These are phyloP conservation scores for Spodoptera littoralis DNA, from an alignment of 2,888 invertebrate species.

Conservation along the genomic window DNA sequence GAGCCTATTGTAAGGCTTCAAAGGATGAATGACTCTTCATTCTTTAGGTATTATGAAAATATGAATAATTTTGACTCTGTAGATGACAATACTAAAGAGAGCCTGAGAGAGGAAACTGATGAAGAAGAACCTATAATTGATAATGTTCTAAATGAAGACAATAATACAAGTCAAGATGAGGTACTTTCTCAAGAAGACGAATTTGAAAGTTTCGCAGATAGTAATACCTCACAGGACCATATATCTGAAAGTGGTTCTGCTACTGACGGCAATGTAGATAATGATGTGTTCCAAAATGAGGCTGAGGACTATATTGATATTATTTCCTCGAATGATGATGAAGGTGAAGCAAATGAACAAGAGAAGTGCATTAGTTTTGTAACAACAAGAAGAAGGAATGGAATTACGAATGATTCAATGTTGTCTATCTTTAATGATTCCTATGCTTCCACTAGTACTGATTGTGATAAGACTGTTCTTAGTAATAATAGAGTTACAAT, in stretches of 20 bases:
- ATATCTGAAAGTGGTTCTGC: conserved; percentile 34
- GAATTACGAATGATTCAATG: conserved; percentile 68
- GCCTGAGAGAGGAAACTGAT: conserved; percentile 31
- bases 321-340: conserved; percentile 48
- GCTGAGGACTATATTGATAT: conserved; percentile 47
- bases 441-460: conserved; percentile 64
- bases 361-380: conserved; percentile 77
- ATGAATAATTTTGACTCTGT: conserved; percentile 48
- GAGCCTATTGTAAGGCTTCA: conserved; percentile 69
- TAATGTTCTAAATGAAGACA: conserved; percentile 32
- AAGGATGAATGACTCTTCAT: conserved; percentile 71
- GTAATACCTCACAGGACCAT: conserved; percentile 38
- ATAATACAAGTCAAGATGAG: conserved; percentile 50
- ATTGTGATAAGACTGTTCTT: conserved; percentile 73
- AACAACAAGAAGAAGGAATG: conserved; percentile 78
- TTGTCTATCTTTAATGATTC: conserved; percentile 71
- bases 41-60: conserved; percentile 69
- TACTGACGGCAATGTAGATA: conserved; percentile 41
- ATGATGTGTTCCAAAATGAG: conserved; percentile 45
- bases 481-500: conserved; percentile 48
- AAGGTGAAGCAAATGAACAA: conserved; percentile 51
- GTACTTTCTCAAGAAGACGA: conserved; percentile 38
- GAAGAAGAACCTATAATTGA: conserved; percentile 14
- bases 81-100: conserved; percentile 45
- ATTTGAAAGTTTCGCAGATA: conserved; percentile 39